Evolutionary conservation across 1,140 invertebrate species (phyloP).

Genomic region (Metopolophium dirhodum): DNA sequence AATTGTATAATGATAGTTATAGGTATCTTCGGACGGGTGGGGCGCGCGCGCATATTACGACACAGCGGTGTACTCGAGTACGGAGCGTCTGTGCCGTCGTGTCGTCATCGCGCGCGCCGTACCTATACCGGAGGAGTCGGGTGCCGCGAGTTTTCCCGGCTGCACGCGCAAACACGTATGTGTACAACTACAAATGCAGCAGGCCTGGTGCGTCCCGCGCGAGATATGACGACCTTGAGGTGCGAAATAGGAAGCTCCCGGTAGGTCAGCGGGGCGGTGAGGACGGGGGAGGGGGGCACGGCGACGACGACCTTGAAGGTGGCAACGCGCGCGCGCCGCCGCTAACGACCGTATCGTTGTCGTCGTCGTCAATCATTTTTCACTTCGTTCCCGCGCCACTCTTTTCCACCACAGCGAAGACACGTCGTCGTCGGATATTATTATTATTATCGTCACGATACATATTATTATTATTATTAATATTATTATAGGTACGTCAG

Average conservation of each 20-base stretch:
- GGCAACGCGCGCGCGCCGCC: background rate
- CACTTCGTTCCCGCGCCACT: background rate
- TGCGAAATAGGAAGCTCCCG: slow-evolving; percentile 47
- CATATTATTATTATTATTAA: background rate
- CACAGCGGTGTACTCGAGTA: background rate
- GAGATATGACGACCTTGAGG: slow-evolving; percentile 43
- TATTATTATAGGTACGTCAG: background rate
- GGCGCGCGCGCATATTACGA: background rate
- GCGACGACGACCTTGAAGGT: slow-evolving; percentile 13
- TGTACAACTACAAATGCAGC: background rate
- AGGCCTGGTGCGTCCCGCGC: background rate
- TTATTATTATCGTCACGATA: background rate
- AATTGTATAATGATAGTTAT: background rate
- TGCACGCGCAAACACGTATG: background rate
- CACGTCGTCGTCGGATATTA: background rate
- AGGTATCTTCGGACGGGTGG: background rate
- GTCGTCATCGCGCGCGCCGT: background rate
- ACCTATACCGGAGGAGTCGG: background rate
- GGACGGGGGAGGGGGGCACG: background rate
- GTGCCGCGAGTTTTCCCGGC: background rate
- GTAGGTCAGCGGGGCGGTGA: background rate
- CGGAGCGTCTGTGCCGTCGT: background rate
- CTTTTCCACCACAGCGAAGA: background rate
- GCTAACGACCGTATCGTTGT: slow-evolving; percentile 24
- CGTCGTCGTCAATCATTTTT: slow-evolving; percentile 25